A percentile compares a stretch with the other conserved stretches of the same genome.
These are phyloP conservation scores for Hippasteria phrygiana DNA, from an alignment of 53 echinoderm and acorn worm species.

Conservation along the genomic window DNA sequence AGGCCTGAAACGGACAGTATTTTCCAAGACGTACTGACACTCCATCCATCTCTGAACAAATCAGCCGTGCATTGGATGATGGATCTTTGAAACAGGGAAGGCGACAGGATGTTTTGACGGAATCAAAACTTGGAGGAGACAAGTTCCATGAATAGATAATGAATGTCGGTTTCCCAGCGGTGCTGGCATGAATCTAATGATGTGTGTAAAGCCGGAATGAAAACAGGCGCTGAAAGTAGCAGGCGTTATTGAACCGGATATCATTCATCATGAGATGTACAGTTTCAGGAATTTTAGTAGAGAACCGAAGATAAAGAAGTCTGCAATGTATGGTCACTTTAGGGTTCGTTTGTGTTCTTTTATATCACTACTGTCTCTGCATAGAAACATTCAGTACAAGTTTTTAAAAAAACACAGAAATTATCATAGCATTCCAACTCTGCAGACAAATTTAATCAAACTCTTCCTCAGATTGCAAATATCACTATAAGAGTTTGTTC, in stretches of 20 bases:
- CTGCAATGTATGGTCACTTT: too few species aligned
- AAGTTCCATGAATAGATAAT: constrained; percentile 22
- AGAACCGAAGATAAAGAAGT: not conserved
- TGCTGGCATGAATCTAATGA: not conserved
- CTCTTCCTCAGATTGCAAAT: too few species aligned
- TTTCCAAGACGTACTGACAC: too few species aligned
- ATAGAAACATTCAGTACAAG: too few species aligned
- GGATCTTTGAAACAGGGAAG: not conserved
- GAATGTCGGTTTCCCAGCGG: not conserved
- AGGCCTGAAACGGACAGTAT: too few species aligned
- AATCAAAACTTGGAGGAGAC: not conserved
- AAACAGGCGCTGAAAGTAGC: not conserved
- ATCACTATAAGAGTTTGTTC: too few species aligned
- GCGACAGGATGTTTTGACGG: not conserved
- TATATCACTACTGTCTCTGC: too few species aligned
- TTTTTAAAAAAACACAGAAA: too few species aligned
- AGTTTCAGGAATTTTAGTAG: not conserved
- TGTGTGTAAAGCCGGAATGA: not conserved
- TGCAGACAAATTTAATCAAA: too few species aligned
- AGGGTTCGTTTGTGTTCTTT: too few species aligned
- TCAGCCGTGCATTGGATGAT: constrained; percentile 6
- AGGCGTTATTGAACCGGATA: not conserved
- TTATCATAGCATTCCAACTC: too few species aligned
- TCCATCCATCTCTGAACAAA: not conserved
- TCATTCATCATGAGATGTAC: not conserved